These are phyloP conservation scores for Diadophis punctatus DNA, from an alignment of 2,113 vertebrate species.

Conservation along the genomic window DNA sequence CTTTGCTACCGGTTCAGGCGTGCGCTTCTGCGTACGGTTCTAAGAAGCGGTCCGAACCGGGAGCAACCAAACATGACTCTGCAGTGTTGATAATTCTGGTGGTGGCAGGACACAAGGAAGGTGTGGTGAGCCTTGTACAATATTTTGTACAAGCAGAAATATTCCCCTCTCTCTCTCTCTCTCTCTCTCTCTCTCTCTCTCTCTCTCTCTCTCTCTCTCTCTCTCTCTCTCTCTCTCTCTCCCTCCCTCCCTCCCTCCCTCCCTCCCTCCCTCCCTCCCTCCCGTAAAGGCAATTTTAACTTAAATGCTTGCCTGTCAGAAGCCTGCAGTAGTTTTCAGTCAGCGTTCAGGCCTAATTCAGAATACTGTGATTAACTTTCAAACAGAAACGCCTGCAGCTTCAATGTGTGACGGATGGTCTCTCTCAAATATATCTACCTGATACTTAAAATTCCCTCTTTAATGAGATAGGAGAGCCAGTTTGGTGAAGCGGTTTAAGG, in stretches of 20 bases:
- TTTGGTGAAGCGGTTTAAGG: background rate
- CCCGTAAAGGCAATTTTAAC: background rate
- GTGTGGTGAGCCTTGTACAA: no score
- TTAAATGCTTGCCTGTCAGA: background rate
- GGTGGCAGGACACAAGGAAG: background rate
- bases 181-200: no score
- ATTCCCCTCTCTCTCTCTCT: background rate
- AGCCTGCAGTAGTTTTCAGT: background rate
- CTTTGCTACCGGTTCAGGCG: no score
- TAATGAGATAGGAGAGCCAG: background rate
- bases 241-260: no score
- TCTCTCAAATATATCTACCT: background rate
- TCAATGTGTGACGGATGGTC: background rate
- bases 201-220: background rate
- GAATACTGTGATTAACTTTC: background rate
- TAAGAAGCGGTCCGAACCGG: no score
- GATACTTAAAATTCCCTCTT: background rate
- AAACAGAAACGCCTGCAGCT: background rate
- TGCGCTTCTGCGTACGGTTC: no score
- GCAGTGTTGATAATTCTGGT: background rate
- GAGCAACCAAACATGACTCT: background rate
- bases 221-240: background rate
- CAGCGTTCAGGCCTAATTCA: background rate
- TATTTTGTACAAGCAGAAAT: background rate
- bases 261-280: background rate